Percentiles rank a stretch among this genome's conserved stretches.
phyloP scores from a whole-genome alignment of 2,888 invertebrate species.

The Rotaria macrura region DNA sequence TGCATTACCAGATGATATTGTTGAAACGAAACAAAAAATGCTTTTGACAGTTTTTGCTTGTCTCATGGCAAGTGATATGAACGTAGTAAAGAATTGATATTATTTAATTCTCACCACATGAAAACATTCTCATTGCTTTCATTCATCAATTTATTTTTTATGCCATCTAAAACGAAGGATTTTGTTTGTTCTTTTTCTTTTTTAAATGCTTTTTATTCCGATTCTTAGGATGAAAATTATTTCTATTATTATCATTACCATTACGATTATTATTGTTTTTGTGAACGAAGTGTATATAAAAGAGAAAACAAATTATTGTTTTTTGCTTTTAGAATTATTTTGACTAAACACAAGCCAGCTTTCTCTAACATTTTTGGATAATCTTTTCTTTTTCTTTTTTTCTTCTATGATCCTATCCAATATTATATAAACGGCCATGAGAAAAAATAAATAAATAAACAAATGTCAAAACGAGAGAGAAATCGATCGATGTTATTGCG shows the following conservation, averaged over 20 bases:
- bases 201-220: background rate
- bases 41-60: slow-evolving; percentile 99
- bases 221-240: background rate
- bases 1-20: slow-evolving; percentile 94
- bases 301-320: background rate
- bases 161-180: background rate
- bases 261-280: background rate
- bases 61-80: slow-evolving; percentile 60
- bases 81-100: background rate
- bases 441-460: background rate
- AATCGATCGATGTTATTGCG: background rate
- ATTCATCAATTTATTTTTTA: background rate
- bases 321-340: background rate
- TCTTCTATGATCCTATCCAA: background rate
- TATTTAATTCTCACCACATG: background rate
- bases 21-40: slow-evolving; percentile 94
- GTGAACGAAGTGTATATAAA: background rate
- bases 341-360: background rate
- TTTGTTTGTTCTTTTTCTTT: background rate
- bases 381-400: background rate
- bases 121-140: background rate
- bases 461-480: background rate
- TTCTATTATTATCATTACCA: background rate
- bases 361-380: background rate
- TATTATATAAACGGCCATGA: background rate